Evolutionary conservation across 2,797 vertebrate species (phyloP), one percentile per base, ranked within the genome.

Genomic region (Enteromius fasciolatus): DNA sequence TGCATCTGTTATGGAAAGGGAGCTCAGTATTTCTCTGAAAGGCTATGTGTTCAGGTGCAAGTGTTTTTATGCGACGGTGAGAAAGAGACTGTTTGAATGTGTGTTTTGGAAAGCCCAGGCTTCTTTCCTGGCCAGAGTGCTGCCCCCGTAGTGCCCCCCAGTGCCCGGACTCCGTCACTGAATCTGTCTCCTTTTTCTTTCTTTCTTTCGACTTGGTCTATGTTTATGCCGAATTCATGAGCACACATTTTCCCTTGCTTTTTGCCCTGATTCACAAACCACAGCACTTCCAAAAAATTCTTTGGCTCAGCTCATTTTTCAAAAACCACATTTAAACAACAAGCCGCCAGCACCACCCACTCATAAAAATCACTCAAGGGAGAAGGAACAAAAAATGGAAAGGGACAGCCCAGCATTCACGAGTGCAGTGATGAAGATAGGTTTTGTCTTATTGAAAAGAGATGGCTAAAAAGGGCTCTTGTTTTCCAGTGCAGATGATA

Each of bases 281-380:
- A 91, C 92, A 91, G 91, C 90, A 89, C 89, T 93, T 93, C 92
- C 90, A 93, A 91, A 88, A 33, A 87, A 93, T 93, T 93, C 91
- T 91, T 94, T 91, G 91, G 92, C 91, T 92, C 87, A 88, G 90
- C 89, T 90, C 89, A 91, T 93, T 92, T 92, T 91, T 87, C 64
- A 92, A 92, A 93, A 93, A 48, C 90, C 94, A 92, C 93, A 93
- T 93, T 91, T 91, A 90, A 92, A 93, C 93, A 92, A 89, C 91
- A 91, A 91, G 89, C 90, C 90, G 89, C 88, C 91, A 69, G 90
- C 93, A 92, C 92, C 91, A 92, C 92, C 91, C 92, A 89, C 93
- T 94, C 90, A 87, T 90, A 90, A 92, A 93, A 92, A 48, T 92
- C 92, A 91, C 86, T 84, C 90, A 86, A 84, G 85, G 88, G 89